phyloP scores from a whole-genome alignment of 1,140 invertebrate species.

The Nasonia giraulti region DNA sequence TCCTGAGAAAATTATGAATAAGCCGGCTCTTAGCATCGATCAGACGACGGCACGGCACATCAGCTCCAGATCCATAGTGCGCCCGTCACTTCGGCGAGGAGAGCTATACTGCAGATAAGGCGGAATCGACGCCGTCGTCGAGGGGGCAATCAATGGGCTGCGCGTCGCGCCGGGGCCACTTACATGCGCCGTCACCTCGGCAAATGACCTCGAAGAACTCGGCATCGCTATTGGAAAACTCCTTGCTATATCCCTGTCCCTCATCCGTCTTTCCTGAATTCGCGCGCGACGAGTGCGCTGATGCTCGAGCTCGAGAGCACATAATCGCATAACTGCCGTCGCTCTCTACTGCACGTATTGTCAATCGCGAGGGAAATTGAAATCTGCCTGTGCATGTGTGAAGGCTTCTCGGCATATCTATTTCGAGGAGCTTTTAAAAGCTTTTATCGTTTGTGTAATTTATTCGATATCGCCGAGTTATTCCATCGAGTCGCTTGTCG shows the following conservation, averaged over 20 bases:
- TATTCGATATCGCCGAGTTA: too few relatives aligned
- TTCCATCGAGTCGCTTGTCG: too few relatives aligned
- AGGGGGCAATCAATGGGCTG: conserved; percentile 15
- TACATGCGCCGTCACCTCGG: conserved; percentile 18
- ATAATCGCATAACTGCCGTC: not conserved
- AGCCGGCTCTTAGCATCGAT: not conserved
- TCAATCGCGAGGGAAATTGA: not conserved
- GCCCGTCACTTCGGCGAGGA: not conserved
- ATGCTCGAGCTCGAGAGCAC: not conserved
- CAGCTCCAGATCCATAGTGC: not conserved
- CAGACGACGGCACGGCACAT: not conserved
- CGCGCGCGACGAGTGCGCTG: not conserved
- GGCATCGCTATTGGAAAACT: conserved; percentile 15
- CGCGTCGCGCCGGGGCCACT: not conserved
- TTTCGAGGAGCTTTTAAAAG: too few relatives aligned
- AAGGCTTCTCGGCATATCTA: too few relatives aligned
- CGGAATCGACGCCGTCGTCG: not conserved
- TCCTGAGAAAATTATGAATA: conserved; percentile 29
- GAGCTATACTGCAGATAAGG: not conserved
- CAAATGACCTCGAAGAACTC: conserved; percentile 28
- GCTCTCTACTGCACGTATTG: not conserved
- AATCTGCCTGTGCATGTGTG: not conserved
- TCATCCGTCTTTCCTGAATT: conserved; percentile 2
- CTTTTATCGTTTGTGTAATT: too few relatives aligned
- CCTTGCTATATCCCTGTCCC: not conserved